These are phyloP conservation scores for Leucoptera coffeella DNA, from an alignment of 2,888 invertebrate genomes.

Conservation along the genomic window DNA sequence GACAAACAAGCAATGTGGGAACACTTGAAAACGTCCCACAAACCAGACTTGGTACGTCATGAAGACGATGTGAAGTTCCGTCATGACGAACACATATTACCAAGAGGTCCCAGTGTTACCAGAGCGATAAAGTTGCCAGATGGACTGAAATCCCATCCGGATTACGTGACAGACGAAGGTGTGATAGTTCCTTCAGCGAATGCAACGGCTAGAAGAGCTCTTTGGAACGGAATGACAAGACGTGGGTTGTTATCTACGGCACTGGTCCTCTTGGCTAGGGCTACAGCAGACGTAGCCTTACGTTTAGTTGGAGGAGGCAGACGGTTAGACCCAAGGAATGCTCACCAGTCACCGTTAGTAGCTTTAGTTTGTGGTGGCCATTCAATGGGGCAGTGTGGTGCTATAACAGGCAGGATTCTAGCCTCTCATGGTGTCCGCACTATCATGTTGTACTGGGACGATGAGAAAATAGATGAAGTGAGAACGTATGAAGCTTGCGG, in stretches of 20 bases:
- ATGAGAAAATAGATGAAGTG: conserved; percentile 8
- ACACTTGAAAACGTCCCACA: conserved; percentile 19
- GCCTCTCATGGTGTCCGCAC: conserved; percentile 76
- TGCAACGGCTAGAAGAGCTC: conserved; percentile 56
- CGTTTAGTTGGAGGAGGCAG: conserved; percentile 79
- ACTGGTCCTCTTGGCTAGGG: conserved; percentile 74
- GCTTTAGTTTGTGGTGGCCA: neutral
- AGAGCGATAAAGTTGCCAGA: too few relatives aligned
- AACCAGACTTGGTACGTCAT: conserved; percentile 25
- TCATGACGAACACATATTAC: conserved; percentile 83
- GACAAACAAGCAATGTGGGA: conserved; percentile 60
- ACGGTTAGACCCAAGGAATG: conserved; percentile 77
- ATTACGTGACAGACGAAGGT: conserved; percentile 76
- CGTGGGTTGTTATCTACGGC: conserved; percentile 60
- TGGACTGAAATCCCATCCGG: too few relatives aligned
- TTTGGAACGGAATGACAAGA: conserved; percentile 55
- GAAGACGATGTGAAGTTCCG: conserved; percentile 51
- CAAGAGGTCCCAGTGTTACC: too few relatives aligned
- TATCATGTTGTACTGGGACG: conserved; percentile 13
- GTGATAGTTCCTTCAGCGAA: conserved; percentile 72
- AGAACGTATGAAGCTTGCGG: neutral
- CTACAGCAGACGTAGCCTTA: conserved; percentile 77
- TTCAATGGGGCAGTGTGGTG: conserved; percentile 31
- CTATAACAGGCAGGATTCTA: conserved; percentile 73
- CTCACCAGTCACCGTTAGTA: conserved; percentile 73